phyloP scores from a whole-genome alignment of 2,888 invertebrate genomes.

The Leucophenga montana region DNA sequence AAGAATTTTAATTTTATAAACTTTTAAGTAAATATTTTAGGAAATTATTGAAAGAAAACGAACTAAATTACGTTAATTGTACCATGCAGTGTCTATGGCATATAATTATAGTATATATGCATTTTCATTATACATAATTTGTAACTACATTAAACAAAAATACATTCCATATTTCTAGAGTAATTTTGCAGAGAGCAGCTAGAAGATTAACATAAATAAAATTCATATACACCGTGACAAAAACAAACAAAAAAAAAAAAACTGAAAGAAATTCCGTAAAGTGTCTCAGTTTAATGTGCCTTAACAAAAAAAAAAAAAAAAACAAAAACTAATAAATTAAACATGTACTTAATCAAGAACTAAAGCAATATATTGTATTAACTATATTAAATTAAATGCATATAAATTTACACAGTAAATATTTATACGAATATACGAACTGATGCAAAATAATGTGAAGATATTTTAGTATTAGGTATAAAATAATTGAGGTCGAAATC shows the following conservation, averaged over 20 bases:
- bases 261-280: not conserved
- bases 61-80: constrained; percentile 1
- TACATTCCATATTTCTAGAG: constrained; percentile 12
- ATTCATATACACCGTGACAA: not conserved
- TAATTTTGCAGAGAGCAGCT: not conserved
- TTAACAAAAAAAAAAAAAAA: not conserved
- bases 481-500: too few relatives aligned
- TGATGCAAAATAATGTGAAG: too few relatives aligned
- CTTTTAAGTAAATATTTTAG: constrained; percentile 15
- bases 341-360: not conserved
- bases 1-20: not conserved
- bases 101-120: not conserved
- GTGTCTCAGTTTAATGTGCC: constrained; percentile 22
- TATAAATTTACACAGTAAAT: not conserved
- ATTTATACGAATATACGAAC: not conserved
- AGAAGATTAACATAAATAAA: not conserved
- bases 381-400: not conserved
- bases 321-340: too few relatives aligned
- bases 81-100: not conserved
- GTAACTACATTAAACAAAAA: not conserved
- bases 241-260: not conserved
- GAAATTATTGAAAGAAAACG: not conserved
- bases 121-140: not conserved
- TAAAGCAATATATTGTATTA: too few relatives aligned
- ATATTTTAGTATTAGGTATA: too few relatives aligned